phyloP scores from a whole-genome alignment of 23 tunicate species.

The Phallusia fumigata region DNA sequence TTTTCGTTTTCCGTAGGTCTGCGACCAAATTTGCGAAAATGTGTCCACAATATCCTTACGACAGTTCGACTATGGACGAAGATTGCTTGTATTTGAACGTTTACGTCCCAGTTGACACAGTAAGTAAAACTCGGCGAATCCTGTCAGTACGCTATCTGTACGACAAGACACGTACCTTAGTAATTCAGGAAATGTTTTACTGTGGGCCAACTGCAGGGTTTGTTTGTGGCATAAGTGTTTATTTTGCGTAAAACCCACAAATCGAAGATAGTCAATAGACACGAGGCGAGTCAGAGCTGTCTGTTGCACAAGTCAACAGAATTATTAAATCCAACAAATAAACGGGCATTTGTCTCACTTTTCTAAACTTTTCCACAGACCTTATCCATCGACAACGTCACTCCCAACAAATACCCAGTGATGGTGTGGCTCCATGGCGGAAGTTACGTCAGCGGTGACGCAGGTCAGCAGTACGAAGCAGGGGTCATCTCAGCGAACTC shows the following conservation, averaged over 20 bases:
- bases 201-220: too few species aligned
- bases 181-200: too few species aligned
- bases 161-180: too few species aligned
- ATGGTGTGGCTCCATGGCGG: conserved; percentile 66
- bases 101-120: conserved; percentile 56
- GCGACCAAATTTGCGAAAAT: conserved; percentile 28
- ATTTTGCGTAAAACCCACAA: too few species aligned
- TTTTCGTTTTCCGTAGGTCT: too few species aligned
- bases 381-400: conserved; percentile 32
- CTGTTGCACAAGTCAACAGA: too few species aligned
- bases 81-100: conserved; percentile 59
- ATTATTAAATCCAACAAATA: too few species aligned
- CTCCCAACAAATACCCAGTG: conserved; percentile 47
- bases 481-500: conserved; percentile 27
- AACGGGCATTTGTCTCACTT: too few species aligned
- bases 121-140: conserved; percentile 16
- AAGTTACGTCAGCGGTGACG: conserved; percentile 39
- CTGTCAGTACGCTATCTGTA: too few species aligned
- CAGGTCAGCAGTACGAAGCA: conserved; percentile 19
- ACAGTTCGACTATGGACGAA: conserved; percentile 42
- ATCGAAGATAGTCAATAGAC: too few species aligned
- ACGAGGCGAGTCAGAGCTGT: too few species aligned
- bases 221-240: too few species aligned
- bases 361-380: conserved; percentile 17
- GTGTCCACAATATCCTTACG: conserved; percentile 46